These are phyloP conservation scores for Romanomermis culicivorax DNA, from an alignment of 2,888 invertebrate species.

Conservation along the genomic window DNA sequence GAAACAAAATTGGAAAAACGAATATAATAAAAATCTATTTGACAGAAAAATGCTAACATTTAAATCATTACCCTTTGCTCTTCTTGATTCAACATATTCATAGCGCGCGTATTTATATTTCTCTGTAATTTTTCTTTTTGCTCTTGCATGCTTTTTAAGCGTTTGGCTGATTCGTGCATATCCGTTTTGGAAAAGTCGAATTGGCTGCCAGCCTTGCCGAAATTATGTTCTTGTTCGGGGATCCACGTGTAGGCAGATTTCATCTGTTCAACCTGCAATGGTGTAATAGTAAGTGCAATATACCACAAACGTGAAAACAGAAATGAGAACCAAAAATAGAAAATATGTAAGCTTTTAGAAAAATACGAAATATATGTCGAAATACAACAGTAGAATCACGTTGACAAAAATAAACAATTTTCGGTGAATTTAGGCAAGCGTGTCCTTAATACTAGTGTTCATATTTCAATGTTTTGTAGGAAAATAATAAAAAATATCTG, in stretches of 20 bases:
- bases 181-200: conserved; percentile 37
- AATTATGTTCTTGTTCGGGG: conserved; percentile 48
- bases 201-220: conserved; percentile 39
- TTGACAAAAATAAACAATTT: too few relatives aligned
- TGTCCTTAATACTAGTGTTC: too few relatives aligned
- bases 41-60: not conserved
- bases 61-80: conserved; percentile 47
- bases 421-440: too few relatives aligned
- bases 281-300: too few relatives aligned
- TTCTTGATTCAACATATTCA: conserved; percentile 60
- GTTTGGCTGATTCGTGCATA: conserved; percentile 34
- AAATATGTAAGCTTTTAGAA: too few relatives aligned
- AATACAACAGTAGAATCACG: too few relatives aligned
- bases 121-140: conserved; percentile 45
- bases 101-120: conserved; percentile 57
- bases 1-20: conserved; percentile 13
- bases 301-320: too few relatives aligned
- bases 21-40: conserved; percentile 2
- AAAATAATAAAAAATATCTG: too few relatives aligned
- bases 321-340: too few relatives aligned
- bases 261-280: conserved; percentile 23
- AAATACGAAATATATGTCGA: too few relatives aligned
- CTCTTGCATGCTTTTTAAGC: conserved; percentile 38
- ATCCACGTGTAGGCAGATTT: conserved; percentile 48
- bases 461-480: too few relatives aligned